Conservation (phyloP, 2,888 invertebrate species). For the Ornithoptera priamus region DNA sequence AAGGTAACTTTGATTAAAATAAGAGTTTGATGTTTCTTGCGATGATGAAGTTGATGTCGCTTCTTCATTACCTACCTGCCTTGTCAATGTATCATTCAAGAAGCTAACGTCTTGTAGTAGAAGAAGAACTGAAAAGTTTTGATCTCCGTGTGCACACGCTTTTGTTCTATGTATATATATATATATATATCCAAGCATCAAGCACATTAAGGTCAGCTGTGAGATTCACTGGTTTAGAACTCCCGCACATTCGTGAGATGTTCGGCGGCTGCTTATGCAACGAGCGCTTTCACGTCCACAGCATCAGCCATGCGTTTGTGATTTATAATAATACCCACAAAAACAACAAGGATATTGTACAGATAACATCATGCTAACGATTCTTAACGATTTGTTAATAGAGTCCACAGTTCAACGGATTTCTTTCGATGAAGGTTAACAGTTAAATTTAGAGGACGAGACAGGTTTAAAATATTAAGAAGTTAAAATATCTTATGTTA, state of each 20-base stretch:
- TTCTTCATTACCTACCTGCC: no score
- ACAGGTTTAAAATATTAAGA: neutral
- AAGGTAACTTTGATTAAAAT: no score
- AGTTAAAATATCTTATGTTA: no score
- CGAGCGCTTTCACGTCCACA: neutral
- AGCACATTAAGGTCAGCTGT: no score
- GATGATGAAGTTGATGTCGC: no score
- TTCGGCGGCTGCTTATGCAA: conserved; percentile 1
- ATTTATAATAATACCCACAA: conserved; percentile 10
- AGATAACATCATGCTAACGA: neutral
- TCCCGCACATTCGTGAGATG: neutral
- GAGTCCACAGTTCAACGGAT: neutral
- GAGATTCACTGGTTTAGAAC: no score
- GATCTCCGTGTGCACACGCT: no score
- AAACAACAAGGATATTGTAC: conserved; percentile 11
- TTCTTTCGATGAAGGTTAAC: neutral
- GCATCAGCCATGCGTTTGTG: conserved; percentile 6
- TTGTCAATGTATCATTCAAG: neutral
- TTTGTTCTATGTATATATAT: neutral
- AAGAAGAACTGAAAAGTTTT: no score
- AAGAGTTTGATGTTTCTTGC: no score
- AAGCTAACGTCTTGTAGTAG: neutral
- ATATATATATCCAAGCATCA: neutral
- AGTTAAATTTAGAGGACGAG: neutral
- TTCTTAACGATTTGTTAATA: neutral